Evolutionary conservation across 2,797 vertebrate species (phyloP).

Genomic region (Peromyscus nudipes): DNA sequence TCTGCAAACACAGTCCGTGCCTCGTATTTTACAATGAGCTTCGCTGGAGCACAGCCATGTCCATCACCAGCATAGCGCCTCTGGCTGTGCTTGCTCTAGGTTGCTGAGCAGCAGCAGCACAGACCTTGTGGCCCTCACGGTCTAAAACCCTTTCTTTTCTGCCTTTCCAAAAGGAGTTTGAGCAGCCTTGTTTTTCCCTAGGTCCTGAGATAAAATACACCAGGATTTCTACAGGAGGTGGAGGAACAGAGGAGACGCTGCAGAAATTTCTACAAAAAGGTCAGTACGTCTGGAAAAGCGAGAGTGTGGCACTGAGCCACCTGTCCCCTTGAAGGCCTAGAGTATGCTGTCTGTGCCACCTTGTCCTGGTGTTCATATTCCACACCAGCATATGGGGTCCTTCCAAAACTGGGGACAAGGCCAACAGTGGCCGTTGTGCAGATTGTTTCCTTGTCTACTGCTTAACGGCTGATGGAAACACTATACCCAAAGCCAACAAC

Average conservation of each 20-base stretch:
- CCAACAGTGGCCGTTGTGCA: background rate
- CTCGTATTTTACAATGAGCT: background rate
- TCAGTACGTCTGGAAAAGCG: slow-evolving; percentile 85
- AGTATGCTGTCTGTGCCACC: background rate
- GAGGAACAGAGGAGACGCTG: slow-evolving; percentile 87
- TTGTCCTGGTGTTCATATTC: slow-evolving; percentile 21
- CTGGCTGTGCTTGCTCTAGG: background rate
- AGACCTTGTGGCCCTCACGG: background rate
- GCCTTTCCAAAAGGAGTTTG: background rate
- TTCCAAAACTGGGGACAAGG: background rate
- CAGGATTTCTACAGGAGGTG: slow-evolving; percentile 87
- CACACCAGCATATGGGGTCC: background rate
- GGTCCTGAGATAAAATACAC: slow-evolving; percentile 91
- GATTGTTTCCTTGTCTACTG: background rate
- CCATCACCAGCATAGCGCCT: background rate
- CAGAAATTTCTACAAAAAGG: slow-evolving; percentile 91
- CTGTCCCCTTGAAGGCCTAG: background rate
- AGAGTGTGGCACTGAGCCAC: background rate
- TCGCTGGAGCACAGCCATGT: background rate
- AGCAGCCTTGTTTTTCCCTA: slow-evolving; percentile 54
- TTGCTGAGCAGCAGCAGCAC: background rate
- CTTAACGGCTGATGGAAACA: slow-evolving; percentile 33
- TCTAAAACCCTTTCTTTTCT: background rate
- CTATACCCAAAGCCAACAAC: background rate
- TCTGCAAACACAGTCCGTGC: background rate